These are phyloP conservation scores for Drosophila siamana DNA, from an alignment of 2,888 invertebrate species.

Conservation along the genomic window DNA sequence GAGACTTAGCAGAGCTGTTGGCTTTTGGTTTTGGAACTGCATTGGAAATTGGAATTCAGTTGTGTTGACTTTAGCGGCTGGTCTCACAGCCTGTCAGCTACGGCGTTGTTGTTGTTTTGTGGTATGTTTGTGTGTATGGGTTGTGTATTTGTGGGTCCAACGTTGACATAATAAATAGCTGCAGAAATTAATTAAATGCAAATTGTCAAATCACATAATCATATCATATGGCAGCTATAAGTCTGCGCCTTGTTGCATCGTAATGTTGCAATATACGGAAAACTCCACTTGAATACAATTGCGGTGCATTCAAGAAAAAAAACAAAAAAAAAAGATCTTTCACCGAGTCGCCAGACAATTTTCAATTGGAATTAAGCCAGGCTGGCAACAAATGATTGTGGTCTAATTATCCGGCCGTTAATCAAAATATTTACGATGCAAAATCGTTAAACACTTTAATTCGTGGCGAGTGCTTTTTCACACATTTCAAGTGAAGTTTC, in stretches of 20 bases:
- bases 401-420: constrained; percentile 63
- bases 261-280: constrained; percentile 72
- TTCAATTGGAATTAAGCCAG: constrained; percentile 45
- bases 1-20: constrained; percentile 1
- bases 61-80: constrained; percentile 17
- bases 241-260: constrained; percentile 21
- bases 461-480: constrained; percentile 53
- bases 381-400: constrained; percentile 20
- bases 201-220: constrained; percentile 79
- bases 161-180: constrained; percentile 78
- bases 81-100: constrained; percentile 58
- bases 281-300: constrained; percentile 43
- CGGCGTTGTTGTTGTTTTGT: constrained; percentile 17
- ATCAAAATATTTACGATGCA: constrained; percentile 68
- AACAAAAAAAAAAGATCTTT: constrained; percentile 28
- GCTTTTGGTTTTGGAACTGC: constrained; percentile 14
- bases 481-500: constrained; percentile 48
- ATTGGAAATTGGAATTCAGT: constrained; percentile 36
- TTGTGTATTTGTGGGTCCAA: constrained; percentile 22
- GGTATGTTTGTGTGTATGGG: neutral
- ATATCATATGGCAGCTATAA: constrained; percentile 74
- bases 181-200: constrained; percentile 78
- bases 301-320: constrained; percentile 20
- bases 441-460: constrained; percentile 69
- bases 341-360: constrained; percentile 35